Percentiles rank a stretch among this genome's conserved stretches.
These are phyloP conservation scores for Adelognathus sp. DNA, from an alignment of 2,888 invertebrate genomes.

Conservation along the genomic window DNA sequence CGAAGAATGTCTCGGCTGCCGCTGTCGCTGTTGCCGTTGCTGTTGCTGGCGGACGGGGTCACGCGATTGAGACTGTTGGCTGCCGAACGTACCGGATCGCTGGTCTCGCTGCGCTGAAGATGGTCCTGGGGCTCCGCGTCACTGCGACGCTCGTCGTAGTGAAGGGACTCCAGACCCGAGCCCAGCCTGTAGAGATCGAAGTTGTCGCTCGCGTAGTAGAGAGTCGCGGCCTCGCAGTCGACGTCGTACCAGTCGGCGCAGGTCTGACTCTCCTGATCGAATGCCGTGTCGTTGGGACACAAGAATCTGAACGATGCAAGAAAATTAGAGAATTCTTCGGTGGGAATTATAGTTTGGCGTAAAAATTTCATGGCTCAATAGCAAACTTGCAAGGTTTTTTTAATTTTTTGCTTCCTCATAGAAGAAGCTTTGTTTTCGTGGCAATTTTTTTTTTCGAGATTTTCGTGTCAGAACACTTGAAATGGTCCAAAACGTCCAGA, in stretches of 20 bases:
- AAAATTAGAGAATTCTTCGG: neutral
- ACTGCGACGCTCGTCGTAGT: conserved; percentile 73
- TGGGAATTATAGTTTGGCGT: no score
- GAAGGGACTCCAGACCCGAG: conserved; percentile 84
- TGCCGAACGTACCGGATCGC: conserved; percentile 80
- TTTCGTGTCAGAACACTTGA: no score
- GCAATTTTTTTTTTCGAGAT: no score
- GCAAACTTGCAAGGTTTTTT: no score
- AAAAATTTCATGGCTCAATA: no score
- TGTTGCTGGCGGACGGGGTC: conserved; percentile 75
- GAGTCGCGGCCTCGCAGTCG: conserved; percentile 91
- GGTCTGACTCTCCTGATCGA: conserved; percentile 95
- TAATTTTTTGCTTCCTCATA: no score
- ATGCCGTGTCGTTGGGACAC: conserved; percentile 94
- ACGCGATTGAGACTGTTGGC: conserved; percentile 72
- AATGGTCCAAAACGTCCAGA: no score
- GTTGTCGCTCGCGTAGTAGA: conserved; percentile 91
- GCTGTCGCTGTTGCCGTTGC: conserved; percentile 73
- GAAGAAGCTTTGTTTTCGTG: no score
- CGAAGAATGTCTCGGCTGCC: conserved; percentile 67
- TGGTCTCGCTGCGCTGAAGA: conserved; percentile 80
- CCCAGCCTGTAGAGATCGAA: conserved; percentile 93
- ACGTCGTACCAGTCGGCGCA: conserved; percentile 96
- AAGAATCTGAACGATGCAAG: conserved; percentile 85
- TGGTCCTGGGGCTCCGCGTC: conserved; percentile 78